phyloP scores from a whole-genome alignment of 2,113 vertebrate species.

The Paradoxurus hermaphroditus region DNA sequence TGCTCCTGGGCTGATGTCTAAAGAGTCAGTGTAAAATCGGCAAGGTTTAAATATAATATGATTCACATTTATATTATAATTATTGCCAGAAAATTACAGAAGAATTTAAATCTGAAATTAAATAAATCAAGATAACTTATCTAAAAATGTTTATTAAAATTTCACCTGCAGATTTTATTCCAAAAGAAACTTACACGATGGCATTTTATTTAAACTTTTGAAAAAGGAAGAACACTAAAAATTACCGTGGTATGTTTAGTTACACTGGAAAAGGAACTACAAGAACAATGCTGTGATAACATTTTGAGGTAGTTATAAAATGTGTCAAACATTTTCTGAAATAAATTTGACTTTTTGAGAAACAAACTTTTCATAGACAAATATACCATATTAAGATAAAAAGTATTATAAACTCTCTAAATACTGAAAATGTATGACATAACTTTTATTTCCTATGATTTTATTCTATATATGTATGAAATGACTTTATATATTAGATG shows the following conservation, averaged over 20 bases:
- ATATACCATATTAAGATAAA: background rate
- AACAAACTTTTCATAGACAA: background rate
- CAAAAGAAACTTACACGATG: background rate
- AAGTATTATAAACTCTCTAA: background rate
- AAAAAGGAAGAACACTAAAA: background rate
- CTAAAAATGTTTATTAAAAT: background rate
- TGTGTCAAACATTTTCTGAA: background rate
- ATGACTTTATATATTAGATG: background rate
- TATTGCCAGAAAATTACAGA: background rate
- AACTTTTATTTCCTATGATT: background rate
- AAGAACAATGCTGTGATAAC: background rate
- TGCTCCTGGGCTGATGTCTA: background rate
- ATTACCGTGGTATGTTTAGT: background rate
- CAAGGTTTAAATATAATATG: background rate
- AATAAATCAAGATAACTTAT: background rate
- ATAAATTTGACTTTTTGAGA: background rate
- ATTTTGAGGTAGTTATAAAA: background rate
- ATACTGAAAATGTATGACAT: background rate
- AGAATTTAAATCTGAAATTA: background rate
- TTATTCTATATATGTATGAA: background rate
- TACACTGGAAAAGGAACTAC: background rate
- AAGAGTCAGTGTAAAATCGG: background rate
- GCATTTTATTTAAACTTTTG: background rate
- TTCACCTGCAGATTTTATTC: background rate
- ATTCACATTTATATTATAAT: background rate